Conservation (phyloP, 2,113 vertebrate genomes). For the Pterocles burchelli region DNA sequence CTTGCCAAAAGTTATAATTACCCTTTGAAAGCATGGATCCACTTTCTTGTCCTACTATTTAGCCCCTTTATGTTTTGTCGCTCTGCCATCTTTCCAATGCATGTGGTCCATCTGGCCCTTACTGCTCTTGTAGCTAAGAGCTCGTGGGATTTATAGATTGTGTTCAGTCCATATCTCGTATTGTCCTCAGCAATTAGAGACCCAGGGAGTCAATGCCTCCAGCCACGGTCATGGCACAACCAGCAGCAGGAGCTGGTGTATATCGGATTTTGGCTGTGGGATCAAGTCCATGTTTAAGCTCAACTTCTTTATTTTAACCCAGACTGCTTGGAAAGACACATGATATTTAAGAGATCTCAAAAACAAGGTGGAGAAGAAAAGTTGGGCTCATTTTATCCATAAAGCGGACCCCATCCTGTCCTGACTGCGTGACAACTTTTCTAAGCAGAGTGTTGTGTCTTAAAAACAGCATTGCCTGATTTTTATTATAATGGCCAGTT, state of each 20-base stretch:
- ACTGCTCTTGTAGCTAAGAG: background rate
- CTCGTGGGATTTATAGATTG: background rate
- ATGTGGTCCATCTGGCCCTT: background rate
- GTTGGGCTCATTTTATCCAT: background rate
- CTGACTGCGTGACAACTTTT: background rate
- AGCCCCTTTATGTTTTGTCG: background rate
- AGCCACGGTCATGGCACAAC: background rate
- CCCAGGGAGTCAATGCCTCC: no score
- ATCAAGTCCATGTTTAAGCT: background rate
- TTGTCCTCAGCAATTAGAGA: background rate
- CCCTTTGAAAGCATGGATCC: background rate
- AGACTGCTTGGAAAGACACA: background rate
- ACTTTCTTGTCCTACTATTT: background rate
- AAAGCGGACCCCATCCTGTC: background rate
- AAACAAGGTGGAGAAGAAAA: background rate
- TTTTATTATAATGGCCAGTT: background rate
- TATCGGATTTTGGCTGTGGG: rapidly evolving
- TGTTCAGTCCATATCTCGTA: background rate
- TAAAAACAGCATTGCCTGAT: background rate
- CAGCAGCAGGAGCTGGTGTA: no score
- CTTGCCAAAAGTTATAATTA: background rate
- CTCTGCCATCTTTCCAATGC: background rate
- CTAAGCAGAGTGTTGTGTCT: background rate
- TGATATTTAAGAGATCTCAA: background rate
- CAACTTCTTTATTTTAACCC: background rate